phyloP scores from a whole-genome alignment of 2,113 vertebrate species.

The Sturnus vulgaris region DNA sequence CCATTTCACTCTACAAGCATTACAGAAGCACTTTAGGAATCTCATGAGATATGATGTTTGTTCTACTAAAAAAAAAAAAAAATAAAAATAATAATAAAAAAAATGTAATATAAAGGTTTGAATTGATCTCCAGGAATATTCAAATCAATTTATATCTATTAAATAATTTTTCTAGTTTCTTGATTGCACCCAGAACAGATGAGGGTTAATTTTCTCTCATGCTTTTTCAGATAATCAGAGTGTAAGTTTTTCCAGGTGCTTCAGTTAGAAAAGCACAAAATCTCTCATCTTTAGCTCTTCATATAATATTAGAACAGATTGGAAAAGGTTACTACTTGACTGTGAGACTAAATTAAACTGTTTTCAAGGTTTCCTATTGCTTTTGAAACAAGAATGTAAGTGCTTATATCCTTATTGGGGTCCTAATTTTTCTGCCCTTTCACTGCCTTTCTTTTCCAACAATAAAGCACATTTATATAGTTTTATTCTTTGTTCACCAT shows the following conservation, averaged over 20 bases:
- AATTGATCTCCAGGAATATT: neutral
- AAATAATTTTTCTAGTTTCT: neutral
- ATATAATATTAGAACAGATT: neutral
- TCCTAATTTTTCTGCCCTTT: neutral
- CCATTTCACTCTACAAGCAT: neutral
- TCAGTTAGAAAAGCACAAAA: neutral
- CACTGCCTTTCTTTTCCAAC: neutral
- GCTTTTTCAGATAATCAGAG: neutral
- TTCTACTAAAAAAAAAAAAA: neutral
- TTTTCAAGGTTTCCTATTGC: constrained; percentile 4
- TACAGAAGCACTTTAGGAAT: neutral
- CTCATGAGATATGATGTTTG: neutral
- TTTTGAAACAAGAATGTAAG: neutral
- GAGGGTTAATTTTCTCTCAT: neutral
- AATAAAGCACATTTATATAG: neutral
- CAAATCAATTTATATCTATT: neutral
- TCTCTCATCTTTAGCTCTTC: neutral
- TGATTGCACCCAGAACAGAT: neutral
- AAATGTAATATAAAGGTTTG: neutral
- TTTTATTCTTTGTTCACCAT: neutral
- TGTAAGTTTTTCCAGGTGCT: neutral
- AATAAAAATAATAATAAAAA: too few relatives aligned
- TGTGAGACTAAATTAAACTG: neutral
- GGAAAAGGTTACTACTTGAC: constrained; percentile 5
- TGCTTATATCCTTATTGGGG: neutral